These are phyloP conservation scores for Folsomia candida DNA, from an alignment of 2,888 invertebrate species.

Conservation along the genomic window DNA sequence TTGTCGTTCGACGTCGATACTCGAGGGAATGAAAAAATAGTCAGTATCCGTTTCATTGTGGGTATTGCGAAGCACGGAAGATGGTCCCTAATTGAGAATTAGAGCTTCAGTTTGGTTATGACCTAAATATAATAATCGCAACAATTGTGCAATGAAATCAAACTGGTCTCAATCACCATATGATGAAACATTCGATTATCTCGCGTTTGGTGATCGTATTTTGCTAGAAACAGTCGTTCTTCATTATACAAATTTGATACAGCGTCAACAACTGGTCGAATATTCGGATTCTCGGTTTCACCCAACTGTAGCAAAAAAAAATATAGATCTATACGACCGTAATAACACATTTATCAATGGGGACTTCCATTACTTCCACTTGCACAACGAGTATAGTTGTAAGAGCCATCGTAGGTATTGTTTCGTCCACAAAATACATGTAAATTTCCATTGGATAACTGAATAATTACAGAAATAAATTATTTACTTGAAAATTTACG, in stretches of 20 bases:
- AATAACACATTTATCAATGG: neutral
- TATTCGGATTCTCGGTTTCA: neutral
- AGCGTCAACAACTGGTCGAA: neutral
- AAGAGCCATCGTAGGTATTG: slow-evolving; percentile 17
- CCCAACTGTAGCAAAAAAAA: neutral
- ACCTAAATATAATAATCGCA: too few relatives aligned
- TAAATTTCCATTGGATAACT: slow-evolving; percentile 38
- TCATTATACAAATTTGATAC: neutral
- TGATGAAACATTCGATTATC: neutral
- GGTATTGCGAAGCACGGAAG: neutral
- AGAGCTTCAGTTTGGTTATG: too few relatives aligned
- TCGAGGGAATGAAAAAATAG: neutral
- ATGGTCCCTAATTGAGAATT: too few relatives aligned
- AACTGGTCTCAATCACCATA: too few relatives aligned
- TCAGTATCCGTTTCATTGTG: neutral
- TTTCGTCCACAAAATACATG: slow-evolving; percentile 35
- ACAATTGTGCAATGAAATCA: too few relatives aligned
- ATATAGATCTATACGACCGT: neutral
- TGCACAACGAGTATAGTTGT: slow-evolving; percentile 27
- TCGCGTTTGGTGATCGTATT: neutral
- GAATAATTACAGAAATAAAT: neutral
- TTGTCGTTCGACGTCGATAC: neutral
- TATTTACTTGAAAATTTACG: too few relatives aligned
- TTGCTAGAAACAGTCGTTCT: neutral
- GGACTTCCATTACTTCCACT: slow-evolving; percentile 20